Percentiles rank a stretch among this genome's conserved stretches.
These are phyloP conservation scores for Amphipoea oculea DNA, from an alignment of 2,888 invertebrate genomes.

Conservation along the genomic window DNA sequence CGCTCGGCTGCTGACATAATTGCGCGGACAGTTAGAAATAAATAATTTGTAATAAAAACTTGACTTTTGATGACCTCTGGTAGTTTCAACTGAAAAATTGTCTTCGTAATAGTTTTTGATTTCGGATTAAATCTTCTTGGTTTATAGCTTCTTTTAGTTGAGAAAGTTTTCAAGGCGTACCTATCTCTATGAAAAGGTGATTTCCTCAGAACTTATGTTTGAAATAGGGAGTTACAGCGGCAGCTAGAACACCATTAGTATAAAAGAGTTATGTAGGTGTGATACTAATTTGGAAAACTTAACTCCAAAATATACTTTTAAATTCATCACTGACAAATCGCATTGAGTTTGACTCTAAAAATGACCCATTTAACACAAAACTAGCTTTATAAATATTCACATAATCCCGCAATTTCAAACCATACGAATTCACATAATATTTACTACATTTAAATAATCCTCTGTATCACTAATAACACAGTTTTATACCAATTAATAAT, in stretches of 20 bases:
- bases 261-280: background rate
- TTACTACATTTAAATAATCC: conserved; percentile 32
- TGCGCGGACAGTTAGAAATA: conserved; percentile 65
- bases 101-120: background rate
- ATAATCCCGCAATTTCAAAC: conserved; percentile 29
- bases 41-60: conserved; percentile 64
- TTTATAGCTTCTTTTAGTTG: background rate
- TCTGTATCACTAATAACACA: conserved; percentile 31
- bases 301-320: background rate
- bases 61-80: conserved; percentile 20
- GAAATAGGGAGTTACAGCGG: background rate
- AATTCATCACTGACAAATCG: background rate
- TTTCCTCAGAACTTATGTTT: background rate
- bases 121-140: background rate
- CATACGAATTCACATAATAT: conserved; percentile 13
- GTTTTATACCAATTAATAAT: conserved; percentile 46
- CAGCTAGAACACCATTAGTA: background rate
- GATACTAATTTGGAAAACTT: background rate
- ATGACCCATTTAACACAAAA: conserved; percentile 11
- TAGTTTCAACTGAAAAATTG: background rate
- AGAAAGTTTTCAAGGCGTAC: background rate
- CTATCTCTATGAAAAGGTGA: background rate
- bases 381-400: conserved; percentile 27
- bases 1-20: conserved; percentile 63
- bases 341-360: background rate